These are phyloP conservation scores for Euzophera pinguis DNA, from an alignment of 2,888 invertebrate species.

Conservation along the genomic window DNA sequence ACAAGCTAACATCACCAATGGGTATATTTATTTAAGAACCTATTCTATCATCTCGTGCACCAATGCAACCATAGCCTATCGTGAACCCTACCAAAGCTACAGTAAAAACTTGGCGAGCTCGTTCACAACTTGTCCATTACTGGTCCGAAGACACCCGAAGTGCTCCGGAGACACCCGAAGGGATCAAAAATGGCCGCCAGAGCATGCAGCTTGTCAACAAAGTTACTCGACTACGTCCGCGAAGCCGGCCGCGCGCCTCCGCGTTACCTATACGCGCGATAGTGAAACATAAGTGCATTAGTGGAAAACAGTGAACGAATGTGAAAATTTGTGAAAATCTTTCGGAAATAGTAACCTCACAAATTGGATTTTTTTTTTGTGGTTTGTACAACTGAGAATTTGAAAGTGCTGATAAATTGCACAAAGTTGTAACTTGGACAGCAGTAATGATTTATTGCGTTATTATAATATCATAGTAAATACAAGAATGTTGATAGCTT, in stretches of 20 bases:
- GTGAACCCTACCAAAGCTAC: constrained; percentile 1
- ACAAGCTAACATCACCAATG: no score
- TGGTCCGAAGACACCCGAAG: constrained; percentile 41
- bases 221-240: constrained; percentile 54
- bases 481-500: constrained; percentile 38
- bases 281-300: constrained; percentile 36
- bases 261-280: constrained; percentile 16
- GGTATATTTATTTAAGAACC: no score
- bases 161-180: constrained; percentile 55
- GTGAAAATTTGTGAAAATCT: constrained; percentile 26
- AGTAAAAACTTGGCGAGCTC: constrained; percentile 10
- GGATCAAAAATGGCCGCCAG: constrained; percentile 60
- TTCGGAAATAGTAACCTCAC: not conserved
- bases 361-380: constrained; percentile 9
- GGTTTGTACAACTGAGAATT: not conserved
- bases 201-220: constrained; percentile 72
- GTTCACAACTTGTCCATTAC: constrained; percentile 2
- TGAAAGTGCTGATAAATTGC: not conserved
- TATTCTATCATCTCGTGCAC: not conserved
- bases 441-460: constrained; percentile 1
- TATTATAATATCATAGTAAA: constrained; percentile 23
- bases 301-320: constrained; percentile 44
- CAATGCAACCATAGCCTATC: not conserved
- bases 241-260: constrained; percentile 42
- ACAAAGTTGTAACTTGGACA: constrained; percentile 1